Base-by-base conservation (phyloP, 1,140 invertebrate species). In the Rhizoglyphus robini region DNA sequence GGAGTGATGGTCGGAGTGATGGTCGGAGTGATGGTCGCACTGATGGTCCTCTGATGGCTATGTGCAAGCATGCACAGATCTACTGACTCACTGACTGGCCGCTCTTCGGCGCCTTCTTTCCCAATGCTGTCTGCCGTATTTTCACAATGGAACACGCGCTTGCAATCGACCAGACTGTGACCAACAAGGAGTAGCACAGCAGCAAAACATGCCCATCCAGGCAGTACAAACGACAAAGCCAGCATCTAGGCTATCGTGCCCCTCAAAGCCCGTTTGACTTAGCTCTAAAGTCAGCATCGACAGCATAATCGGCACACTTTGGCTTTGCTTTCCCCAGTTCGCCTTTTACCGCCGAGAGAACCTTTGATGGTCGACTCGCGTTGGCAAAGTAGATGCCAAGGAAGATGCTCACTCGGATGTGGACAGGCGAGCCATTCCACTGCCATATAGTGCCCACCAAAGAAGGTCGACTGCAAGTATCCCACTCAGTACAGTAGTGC, bases 341-440 rank as follows among this genome's bases (percentile, higher is more conserved):
- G n/a, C n/a, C n/a, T n/a, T n/a, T n/a, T n/a, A n/a, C n/a, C n/a
- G n/a, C n/a, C n/a, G n/a, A 32, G 5, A 54, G 51, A 54, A 54
- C 51, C 51, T 54, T 54, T 54, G 51, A 54, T 54, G 51, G 8
- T 32, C 51, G 51, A 54, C 20, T 54, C 51, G 51, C 41, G 41
- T 46, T 46, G 41, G 41, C 41, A 46, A 46, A 46, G 41, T 46
- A 46, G 41, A 46, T 46, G 41, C 41, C 23, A 46, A 23, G 23
- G 41, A 46, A 23, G 23, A 46, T 15, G 23, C 23, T 15, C 23
- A 23, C 23, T 46, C 41, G 41, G 41, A 46, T 46, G 41, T 46
- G 41, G n/a, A n/a, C n/a, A n/a, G n/a, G n/a, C n/a, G n/a, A n/a
- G n/a, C n/a, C n/a, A n/a, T n/a, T n/a, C n/a, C n/a, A n/a, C n/a